Evolutionary conservation across 2,797 vertebrate genomes (phyloP), one percentile per base, ranked within the genome.

Genomic region (Tapera naevia): DNA sequence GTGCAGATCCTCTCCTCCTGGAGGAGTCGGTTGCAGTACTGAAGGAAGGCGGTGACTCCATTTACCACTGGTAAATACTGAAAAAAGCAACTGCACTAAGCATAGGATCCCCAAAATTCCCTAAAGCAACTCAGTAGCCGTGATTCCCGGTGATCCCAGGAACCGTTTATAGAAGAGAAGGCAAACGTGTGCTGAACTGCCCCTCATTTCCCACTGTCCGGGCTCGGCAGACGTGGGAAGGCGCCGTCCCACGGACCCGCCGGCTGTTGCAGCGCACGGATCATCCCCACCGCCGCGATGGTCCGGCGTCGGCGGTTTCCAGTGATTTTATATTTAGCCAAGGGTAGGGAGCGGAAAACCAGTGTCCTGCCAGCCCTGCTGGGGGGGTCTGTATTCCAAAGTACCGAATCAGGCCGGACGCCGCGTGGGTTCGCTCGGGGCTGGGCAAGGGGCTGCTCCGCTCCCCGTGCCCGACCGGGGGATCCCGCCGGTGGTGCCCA

Each of bases 191-290:
- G 87, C 86, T 66, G 80, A 86, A 13, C 58, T 54, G 32, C 30
- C 6, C 70, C 58, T 92, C 53, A 50, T 71, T 24, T 32, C 86
- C 7, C 27, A 11, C 85, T 70, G 53, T 19, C 75, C 5, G 81
- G 56, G 45, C 88, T 53, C 11, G 28, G 64, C 75, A 84, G 84
- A 60, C 28, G 62, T 69, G 33, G 79, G 80, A 46, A 96, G 19
- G 70, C 53, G 72, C 65, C 19, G 4, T 30, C 35, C 64, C 22
- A 0, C 1, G 0, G 22, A 35, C 7, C 61, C 71, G 3, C n/a
- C 39, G 3, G 66, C n/a, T 9, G 4, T 5, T 1, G 14, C 23
- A 10, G 18, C 72, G 64, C 4, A 0, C 15, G 60, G 17, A 74
- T 81, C 9, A 0, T 14, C 17, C 75, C 17, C 16, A 25, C 30